These are phyloP conservation scores for Polymixis lichenea DNA, from an alignment of 2,888 invertebrate species.

Conservation along the genomic window DNA sequence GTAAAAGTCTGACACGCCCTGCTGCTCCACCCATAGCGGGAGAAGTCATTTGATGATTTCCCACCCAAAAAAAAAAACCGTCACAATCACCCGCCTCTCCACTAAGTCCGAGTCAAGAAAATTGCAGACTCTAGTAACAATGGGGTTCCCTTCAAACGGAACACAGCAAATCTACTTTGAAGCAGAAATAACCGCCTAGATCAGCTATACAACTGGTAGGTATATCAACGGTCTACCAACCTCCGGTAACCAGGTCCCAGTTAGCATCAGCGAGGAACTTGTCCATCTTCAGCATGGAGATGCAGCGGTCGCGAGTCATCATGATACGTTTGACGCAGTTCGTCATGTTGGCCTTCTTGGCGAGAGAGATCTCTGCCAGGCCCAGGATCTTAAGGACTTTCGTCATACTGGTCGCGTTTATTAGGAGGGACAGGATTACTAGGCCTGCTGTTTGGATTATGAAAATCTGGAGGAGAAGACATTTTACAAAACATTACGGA, in stretches of 20 bases:
- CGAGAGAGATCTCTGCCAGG: slow-evolving; percentile 86
- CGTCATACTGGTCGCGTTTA: slow-evolving; percentile 91
- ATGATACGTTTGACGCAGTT: slow-evolving; percentile 89
- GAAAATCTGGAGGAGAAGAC: slow-evolving; percentile 78
- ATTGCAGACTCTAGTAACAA: no score
- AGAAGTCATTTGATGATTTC: no score
- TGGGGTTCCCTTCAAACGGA: no score
- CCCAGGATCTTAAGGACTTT: slow-evolving; percentile 89
- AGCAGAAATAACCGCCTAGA: neutral
- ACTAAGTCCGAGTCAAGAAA: no score
- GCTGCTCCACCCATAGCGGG: no score
- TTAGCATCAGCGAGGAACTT: slow-evolving; percentile 92
- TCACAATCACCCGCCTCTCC: no score
- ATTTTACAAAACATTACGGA: no score
- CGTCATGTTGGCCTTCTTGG: slow-evolving; percentile 90
- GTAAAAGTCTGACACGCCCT: no score
- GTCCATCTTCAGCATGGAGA: slow-evolving; percentile 91
- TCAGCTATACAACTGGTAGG: neutral
- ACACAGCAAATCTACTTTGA: neutral
- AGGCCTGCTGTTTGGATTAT: slow-evolving; percentile 90
- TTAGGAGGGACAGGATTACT: slow-evolving; percentile 89
- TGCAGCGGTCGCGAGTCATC: slow-evolving; percentile 85
- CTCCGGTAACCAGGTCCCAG: slow-evolving; percentile 90
- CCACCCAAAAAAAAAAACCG: no score
- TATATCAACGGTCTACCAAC: slow-evolving; percentile 56